Evolutionary conservation across 2,113 vertebrate species (phyloP).

Genomic region (Lontra canadensis): DNA sequence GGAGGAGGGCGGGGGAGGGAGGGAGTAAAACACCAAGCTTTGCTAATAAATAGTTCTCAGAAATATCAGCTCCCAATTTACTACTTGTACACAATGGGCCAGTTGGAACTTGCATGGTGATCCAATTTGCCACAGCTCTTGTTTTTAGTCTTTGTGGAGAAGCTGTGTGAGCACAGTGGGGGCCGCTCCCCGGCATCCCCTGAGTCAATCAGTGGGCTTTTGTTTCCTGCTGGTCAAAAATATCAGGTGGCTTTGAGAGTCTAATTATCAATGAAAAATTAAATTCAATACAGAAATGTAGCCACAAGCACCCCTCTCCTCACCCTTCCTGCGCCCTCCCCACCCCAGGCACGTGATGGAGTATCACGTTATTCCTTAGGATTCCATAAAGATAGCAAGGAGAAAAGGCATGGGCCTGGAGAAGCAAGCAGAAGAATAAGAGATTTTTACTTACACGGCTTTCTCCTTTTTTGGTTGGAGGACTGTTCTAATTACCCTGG

Average conservation of each 20-base stretch:
- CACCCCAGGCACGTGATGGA: slow-evolving; percentile 81
- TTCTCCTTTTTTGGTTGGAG: slow-evolving; percentile 57
- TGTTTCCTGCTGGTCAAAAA: slow-evolving; percentile 93
- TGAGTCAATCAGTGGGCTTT: slow-evolving; percentile 90
- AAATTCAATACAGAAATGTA: slow-evolving; percentile 84
- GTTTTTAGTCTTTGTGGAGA: slow-evolving; percentile 94
- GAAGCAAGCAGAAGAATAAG: slow-evolving; percentile 66
- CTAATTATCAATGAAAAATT: slow-evolving; percentile 94
- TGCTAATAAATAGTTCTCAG: slow-evolving; percentile 91
- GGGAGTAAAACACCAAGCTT: slow-evolving; percentile 82
- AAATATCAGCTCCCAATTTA: slow-evolving; percentile 92
- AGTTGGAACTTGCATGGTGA: slow-evolving; percentile 95
- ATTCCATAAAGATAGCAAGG: slow-evolving; percentile 87
- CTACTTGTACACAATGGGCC: slow-evolving; percentile 92
- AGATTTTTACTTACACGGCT: slow-evolving; percentile 64
- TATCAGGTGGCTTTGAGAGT: slow-evolving; percentile 90
- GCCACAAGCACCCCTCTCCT: slow-evolving; percentile 81
- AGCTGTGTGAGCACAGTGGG: slow-evolving; percentile 85
- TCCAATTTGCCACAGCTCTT: slow-evolving; percentile 93
- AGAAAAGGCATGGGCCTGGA: slow-evolving; percentile 58
- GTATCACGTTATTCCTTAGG: slow-evolving; percentile 88
- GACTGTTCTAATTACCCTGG: slow-evolving; percentile 88
- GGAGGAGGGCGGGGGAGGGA: background rate
- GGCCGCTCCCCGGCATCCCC: slow-evolving; percentile 86
- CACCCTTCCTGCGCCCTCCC: slow-evolving; percentile 75